Base-by-base conservation (phyloP, 2,888 invertebrate genomes). In the Ypsolopha scabrella region DNA sequence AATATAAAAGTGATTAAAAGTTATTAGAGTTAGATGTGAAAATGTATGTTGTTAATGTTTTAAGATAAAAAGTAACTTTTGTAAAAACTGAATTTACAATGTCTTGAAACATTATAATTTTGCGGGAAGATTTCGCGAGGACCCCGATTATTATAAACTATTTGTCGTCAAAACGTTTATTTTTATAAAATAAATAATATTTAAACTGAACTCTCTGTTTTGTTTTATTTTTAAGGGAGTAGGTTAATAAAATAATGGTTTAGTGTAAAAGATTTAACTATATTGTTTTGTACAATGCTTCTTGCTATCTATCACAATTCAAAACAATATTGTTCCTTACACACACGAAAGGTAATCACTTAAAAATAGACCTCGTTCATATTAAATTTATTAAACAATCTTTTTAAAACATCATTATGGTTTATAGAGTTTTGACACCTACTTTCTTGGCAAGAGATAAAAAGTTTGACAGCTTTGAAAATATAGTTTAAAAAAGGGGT, bases 51-150 rank as follows among this genome's bases (percentile, higher is more conserved):
- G 86, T 86, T 89, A 89, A 88, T 82, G 85, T 87, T 87, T 88
- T 90, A 90, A 90, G 89, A 77, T 83, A 77, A 70, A 80, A 80
- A 87, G 87, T 89, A 89, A 90, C 87, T 90, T 90, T 90, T 90
- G 89, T 90, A 90, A 89, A 87, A 88, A 87, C 89, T 88, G 76
- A 82, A 79, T 83, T 87, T 87, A 89, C 89, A 90, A 89, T 89
- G 90, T 90, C 90, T 90, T 89, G 90, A 88, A 90, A 90, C 90
- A 90, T 90, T 90, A 77, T 78, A 73, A 75, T 78, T 78, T 66
- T 66, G 67, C 68, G 71, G 65, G 78, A 74, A 66, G 68, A 72
- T 77, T 75, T 82, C 77, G 75, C 78, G 80, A 80, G 81, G 80
- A 83, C 82, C 86, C 86, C 85, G 75, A 80, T 81, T 80, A 83